Percentiles rank a stretch among this genome's conserved stretches.
Evolutionary conservation across 2,113 vertebrate genomes (phyloP).

Genomic region (Phalacrocorax carbo): DNA sequence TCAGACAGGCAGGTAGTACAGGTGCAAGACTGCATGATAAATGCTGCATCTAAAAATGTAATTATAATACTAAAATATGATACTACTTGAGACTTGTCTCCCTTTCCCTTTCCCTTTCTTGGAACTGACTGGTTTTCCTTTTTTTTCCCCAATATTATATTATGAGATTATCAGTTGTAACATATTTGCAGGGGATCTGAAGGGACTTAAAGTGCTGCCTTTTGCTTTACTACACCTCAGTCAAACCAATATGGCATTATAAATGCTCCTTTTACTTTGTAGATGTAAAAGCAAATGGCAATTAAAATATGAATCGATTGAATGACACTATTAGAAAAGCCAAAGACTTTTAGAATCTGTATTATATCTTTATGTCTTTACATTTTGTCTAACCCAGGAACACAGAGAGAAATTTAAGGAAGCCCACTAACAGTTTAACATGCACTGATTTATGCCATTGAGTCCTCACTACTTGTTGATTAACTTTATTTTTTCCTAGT

Average conservation of each 20-base stretch:
- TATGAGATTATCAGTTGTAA: background rate
- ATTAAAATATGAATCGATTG: background rate
- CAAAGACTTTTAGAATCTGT: background rate
- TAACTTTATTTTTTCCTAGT: background rate
- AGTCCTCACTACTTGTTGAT: background rate
- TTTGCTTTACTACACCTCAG: background rate
- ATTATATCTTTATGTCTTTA: background rate
- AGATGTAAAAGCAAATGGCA: background rate
- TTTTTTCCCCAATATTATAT: background rate
- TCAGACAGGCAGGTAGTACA: background rate
- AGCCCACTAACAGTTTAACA: background rate
- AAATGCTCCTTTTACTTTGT: background rate
- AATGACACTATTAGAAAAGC: background rate
- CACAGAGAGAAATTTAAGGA: background rate
- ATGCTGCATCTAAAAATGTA: background rate
- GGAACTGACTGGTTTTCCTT: rapidly evolving
- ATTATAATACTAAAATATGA: background rate
- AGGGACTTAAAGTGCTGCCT: background rate
- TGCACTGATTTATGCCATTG: background rate
- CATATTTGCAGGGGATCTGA: background rate
- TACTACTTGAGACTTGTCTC: background rate
- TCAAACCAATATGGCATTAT: background rate
- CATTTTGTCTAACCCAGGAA: background rate
- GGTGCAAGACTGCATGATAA: background rate
- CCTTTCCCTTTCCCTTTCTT: background rate